A percentile compares a stretch with the other conserved stretches of the same genome.
Evolutionary conservation across 2,888 invertebrate species (phyloP).

Genomic region (Caenorhabditis sp.): DNA sequence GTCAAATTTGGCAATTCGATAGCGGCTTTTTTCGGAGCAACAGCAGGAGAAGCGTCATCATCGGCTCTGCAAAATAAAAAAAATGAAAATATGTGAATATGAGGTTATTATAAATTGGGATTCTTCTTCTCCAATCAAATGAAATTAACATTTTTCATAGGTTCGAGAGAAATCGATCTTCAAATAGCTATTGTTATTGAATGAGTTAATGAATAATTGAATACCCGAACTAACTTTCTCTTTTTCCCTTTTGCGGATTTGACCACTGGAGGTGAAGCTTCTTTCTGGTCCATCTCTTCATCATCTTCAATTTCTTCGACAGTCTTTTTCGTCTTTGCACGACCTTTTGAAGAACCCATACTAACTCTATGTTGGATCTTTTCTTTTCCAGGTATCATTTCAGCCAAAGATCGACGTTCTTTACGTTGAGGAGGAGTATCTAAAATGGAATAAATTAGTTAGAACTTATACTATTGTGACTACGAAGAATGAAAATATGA

Average conservation of each 20-base stretch:
- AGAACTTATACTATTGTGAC: neutral
- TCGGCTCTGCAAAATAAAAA: conserved; percentile 23
- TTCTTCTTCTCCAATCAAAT: too few relatives aligned
- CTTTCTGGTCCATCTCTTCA: conserved; percentile 16
- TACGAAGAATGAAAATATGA: neutral
- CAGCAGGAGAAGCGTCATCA: neutral
- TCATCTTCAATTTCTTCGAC: neutral
- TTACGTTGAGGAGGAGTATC: conserved; percentile 7
- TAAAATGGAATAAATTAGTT: conserved; percentile 1
- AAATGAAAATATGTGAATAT: too few relatives aligned
- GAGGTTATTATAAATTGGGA: too few relatives aligned
- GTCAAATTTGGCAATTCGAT: conserved; percentile 31
- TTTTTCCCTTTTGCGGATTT: conserved; percentile 20
- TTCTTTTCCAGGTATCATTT: conserved; percentile 46
- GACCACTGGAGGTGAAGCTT: neutral
- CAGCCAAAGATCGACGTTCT: conserved; percentile 36
- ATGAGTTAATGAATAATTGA: too few relatives aligned
- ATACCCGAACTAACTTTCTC: conserved; percentile 27
- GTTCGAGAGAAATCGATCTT: too few relatives aligned
- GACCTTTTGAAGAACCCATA: neutral
- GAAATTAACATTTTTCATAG: too few relatives aligned
- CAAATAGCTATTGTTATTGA: too few relatives aligned
- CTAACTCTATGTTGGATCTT: conserved; percentile 14
- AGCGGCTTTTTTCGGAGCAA: conserved; percentile 31
- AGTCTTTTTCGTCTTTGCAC: neutral